Conservation (phyloP, 2,797 vertebrate genomes). For the Notolabrus celidotus region DNA sequence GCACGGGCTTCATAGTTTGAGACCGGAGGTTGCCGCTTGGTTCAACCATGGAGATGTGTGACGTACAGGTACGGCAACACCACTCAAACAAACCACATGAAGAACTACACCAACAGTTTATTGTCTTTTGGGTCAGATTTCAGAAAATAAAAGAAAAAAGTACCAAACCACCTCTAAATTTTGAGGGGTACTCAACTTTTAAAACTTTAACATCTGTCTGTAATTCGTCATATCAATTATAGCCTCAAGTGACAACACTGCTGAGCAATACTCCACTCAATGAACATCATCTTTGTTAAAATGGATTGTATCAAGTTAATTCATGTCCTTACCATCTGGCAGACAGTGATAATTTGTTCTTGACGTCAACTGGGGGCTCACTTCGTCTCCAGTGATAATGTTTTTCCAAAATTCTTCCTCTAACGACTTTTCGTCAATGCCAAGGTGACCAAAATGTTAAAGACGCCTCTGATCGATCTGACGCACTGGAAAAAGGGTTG, state of each 20-base stretch:
- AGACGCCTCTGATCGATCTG: slow-evolving; percentile 9
- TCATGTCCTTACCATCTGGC: slow-evolving; percentile 27
- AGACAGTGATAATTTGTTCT: slow-evolving; percentile 26
- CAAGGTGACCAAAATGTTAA: slow-evolving; percentile 16
- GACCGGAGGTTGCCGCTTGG: too few species aligned
- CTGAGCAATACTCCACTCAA: neutral
- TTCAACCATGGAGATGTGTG: too few species aligned
- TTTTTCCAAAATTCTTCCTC: slow-evolving; percentile 12
- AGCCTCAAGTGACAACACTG: neutral
- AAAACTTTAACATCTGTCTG: neutral
- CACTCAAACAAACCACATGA: too few species aligned
- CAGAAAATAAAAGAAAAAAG: too few species aligned
- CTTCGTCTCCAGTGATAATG: slow-evolving; percentile 17
- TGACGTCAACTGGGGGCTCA: slow-evolving; percentile 1
- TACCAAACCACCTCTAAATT: neutral
- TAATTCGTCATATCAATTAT: slow-evolving; percentile 10
- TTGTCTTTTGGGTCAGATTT: too few species aligned
- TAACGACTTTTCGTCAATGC: neutral
- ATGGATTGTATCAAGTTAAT: slow-evolving; percentile 28
- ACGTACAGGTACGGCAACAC: too few species aligned
- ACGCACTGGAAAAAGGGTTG: neutral
- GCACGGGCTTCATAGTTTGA: too few species aligned
- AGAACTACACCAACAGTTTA: too few species aligned
- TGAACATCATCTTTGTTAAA: slow-evolving; percentile 17
- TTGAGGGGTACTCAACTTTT: neutral